Evolutionary conservation across 2,888 invertebrate genomes (phyloP), one percentile per base, ranked within the genome.

Genomic region (Caenorhabditis sp.): DNA sequence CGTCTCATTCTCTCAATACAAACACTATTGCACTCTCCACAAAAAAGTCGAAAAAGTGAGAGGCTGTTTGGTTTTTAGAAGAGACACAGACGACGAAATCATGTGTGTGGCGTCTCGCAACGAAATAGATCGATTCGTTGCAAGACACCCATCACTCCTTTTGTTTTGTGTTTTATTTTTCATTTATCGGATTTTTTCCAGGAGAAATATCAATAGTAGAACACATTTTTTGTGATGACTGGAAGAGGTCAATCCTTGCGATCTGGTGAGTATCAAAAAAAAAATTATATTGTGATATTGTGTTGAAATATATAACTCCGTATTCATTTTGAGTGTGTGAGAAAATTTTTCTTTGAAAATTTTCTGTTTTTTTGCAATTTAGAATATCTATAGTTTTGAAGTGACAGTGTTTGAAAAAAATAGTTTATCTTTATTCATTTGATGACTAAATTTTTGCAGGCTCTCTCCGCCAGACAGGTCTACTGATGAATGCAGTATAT

Each of bases 71-170:
- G 14, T 23, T 12, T 57, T n/a, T n/a, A 10, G n/a, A 57, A 27
- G 26, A 26, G 43, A 43, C 43, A 14, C 43, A 43, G 43, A 43
- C 43, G 14, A 14, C 12, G 14, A 43, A 17, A 43, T 3, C 14
- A 17, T 43, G 43, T 43, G 43, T 31, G 43, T 26, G 26, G 63
- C 50, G 69, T 70, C 69, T 64, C 69, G 56, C 64, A 63, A 65
- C 69, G 69, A 70, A 43, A 43, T 64, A 63, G 69, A 70, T 70
- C 21, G 63, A 63, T 63, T 69, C 43, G 43, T 43, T 43, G 43
- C 43, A 43, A 43, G 43, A 43, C 43, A 43, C 43, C 3, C 43
- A 12, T 43, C 43, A 12, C 43, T 17, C 12, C 43, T 43, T 43
- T 52, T 23, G 17, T 21, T 50, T 27, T 38, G 23, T 21, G 25